phyloP scores from a whole-genome alignment of 2,113 vertebrate species.

The Phylloscopus whistleri region DNA sequence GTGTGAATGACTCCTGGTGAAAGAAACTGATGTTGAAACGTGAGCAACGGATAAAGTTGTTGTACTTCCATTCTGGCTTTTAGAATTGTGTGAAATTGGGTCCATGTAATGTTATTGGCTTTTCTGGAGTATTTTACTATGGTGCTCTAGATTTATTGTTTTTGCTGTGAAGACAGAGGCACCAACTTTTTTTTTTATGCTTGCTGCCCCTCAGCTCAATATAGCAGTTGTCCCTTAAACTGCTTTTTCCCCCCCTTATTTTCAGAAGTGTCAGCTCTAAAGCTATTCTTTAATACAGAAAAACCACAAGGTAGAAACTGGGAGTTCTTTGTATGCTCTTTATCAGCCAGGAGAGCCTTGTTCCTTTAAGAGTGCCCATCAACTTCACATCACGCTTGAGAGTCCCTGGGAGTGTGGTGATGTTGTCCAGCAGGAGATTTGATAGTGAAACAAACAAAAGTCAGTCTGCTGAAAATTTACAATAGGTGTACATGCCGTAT shows the following conservation, averaged over 20 bases:
- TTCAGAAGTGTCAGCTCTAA: not conserved
- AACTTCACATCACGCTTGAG: not conserved
- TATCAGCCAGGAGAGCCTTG: not conserved
- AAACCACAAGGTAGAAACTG: not conserved
- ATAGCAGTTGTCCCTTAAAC: not conserved
- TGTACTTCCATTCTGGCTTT: not conserved
- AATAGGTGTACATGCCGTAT: rapidly evolving
- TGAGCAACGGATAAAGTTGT: not conserved
- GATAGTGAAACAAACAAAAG: not conserved
- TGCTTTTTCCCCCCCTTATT: not conserved
- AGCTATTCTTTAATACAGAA: not conserved
- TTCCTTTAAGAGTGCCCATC: not conserved
- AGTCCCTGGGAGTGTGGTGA: not conserved
- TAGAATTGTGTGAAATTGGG: not conserved
- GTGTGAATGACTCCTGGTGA: not conserved
- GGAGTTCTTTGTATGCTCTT: not conserved
- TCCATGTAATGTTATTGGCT: not conserved
- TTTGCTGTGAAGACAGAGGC: not conserved
- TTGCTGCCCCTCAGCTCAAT: not conserved
- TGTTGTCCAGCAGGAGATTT: not conserved
- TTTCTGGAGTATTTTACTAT: not conserved
- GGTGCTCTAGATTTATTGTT: not conserved
- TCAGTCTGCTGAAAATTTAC: not conserved
- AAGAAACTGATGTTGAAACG: not conserved
- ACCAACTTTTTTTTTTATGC: not conserved